These are phyloP conservation scores for Pyrrhia umbra DNA, from an alignment of 2,888 invertebrate genomes.

Conservation along the genomic window DNA sequence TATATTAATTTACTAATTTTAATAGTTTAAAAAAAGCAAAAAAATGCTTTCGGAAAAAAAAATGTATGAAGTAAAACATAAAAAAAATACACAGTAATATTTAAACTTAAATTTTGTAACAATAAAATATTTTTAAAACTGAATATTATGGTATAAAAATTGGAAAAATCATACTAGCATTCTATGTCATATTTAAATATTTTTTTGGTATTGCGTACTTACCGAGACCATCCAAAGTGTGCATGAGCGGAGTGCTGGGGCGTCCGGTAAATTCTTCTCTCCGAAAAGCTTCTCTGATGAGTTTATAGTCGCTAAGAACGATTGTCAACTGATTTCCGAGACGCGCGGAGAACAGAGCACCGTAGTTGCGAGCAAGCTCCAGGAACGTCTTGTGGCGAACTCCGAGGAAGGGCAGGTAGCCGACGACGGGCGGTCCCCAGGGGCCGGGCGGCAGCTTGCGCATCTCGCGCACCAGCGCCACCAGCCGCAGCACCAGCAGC, in stretches of 20 bases:
- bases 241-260: slow-evolving; percentile 96
- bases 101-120: not conserved
- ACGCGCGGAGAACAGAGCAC: slow-evolving; percentile 94
- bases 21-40: not conserved
- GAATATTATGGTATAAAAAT: not conserved
- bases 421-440: slow-evolving; percentile 96
- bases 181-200: not conserved
- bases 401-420: slow-evolving; percentile 95
- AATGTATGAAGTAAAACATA: too few relatives aligned
- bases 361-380: slow-evolving; percentile 94
- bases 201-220: slow-evolving; percentile 83
- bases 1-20: slow-evolving; percentile 16
- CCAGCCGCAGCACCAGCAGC: slow-evolving; percentile 86
- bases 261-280: slow-evolving; percentile 96
- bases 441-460: slow-evolving; percentile 95
- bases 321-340: slow-evolving; percentile 96
- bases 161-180: not conserved
- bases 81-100: not conserved
- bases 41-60: not conserved
- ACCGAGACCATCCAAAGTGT: slow-evolving; percentile 97
- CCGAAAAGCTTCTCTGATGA: slow-evolving; percentile 96
- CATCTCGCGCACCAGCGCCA: slow-evolving; percentile 82
- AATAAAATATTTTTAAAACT: not conserved
- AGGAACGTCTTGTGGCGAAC: slow-evolving; percentile 94
- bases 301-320: slow-evolving; percentile 96